phyloP scores from a whole-genome alignment of 2,888 invertebrate genomes.

The Dasysyrphus tricinctus region DNA sequence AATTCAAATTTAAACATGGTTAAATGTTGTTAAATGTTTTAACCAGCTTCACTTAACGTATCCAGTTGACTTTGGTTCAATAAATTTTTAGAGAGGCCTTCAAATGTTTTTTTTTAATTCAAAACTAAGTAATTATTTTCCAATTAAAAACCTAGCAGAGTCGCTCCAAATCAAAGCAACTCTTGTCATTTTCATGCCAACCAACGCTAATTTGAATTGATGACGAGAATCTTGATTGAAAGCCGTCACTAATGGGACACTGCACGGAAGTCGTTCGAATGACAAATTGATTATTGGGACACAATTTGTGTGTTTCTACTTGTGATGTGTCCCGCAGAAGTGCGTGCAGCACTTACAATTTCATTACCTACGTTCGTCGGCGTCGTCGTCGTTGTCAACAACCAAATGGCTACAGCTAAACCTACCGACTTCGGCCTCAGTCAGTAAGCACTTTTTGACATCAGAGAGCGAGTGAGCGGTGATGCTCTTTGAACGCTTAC shows the following conservation, averaged over 20 bases:
- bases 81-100: conserved; percentile 10
- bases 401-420: background rate
- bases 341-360: conserved; percentile 60
- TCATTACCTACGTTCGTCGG: conserved; percentile 42
- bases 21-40: background rate
- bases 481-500: conserved; percentile 69
- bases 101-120: conserved; percentile 59
- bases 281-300: conserved; percentile 76
- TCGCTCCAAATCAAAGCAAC: conserved; percentile 5
- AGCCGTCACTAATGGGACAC: conserved; percentile 73
- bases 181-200: conserved; percentile 7
- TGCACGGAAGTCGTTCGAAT: conserved; percentile 69
- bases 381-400: background rate
- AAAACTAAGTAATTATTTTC: conserved; percentile 62
- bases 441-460: background rate
- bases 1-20: conserved; percentile 39
- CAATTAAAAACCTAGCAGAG: conserved; percentile 49
- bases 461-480: conserved; percentile 49
- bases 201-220: conserved; percentile 68
- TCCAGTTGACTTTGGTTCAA: conserved; percentile 10
- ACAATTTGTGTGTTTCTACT: conserved; percentile 57
- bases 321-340: conserved; percentile 57
- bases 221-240: conserved; percentile 71
- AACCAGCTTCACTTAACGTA: background rate
- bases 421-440: background rate